phyloP scores from a whole-genome alignment of 2,888 invertebrate genomes.

The Synanthedon myopaeformis region DNA sequence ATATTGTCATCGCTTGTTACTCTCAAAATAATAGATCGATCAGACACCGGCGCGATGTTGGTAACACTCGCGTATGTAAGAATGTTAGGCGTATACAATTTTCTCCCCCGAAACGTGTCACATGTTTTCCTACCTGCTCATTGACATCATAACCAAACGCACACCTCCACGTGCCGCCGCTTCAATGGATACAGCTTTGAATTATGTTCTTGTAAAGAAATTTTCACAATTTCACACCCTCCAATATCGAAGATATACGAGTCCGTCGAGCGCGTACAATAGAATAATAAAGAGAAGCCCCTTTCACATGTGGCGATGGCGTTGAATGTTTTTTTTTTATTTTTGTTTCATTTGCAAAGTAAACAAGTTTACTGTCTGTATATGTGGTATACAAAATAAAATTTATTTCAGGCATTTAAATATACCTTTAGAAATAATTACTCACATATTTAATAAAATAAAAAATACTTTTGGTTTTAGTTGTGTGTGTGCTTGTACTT shows the following conservation, averaged over 20 bases:
- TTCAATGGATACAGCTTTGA: neutral
- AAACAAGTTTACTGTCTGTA: neutral
- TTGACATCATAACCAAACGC: neutral
- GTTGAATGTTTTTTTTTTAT: conserved; percentile 10
- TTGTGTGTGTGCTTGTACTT: too few species aligned
- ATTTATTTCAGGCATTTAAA: too few species aligned
- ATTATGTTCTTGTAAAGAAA: conserved; percentile 7
- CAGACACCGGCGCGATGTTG: too few species aligned
- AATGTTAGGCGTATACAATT: too few species aligned
- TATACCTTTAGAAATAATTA: too few species aligned
- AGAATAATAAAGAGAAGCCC: conserved; percentile 13
- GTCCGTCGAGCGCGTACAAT: conserved; percentile 8
- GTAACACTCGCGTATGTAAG: too few species aligned
- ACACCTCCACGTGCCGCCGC: neutral
- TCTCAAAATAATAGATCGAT: too few species aligned
- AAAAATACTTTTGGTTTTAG: too few species aligned
- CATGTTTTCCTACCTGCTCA: neutral
- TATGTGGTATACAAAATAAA: too few species aligned
- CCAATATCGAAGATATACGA: conserved; percentile 5
- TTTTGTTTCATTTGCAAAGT: conserved; percentile 5
- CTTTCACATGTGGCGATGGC: conserved; percentile 8
- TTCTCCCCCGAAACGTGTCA: neutral
- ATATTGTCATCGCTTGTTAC: too few species aligned
- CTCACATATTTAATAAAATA: too few species aligned
- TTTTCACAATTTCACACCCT: conserved; percentile 6